phyloP scores from a whole-genome alignment of 2,888 invertebrate species.

The Clusia tigrina region DNA sequence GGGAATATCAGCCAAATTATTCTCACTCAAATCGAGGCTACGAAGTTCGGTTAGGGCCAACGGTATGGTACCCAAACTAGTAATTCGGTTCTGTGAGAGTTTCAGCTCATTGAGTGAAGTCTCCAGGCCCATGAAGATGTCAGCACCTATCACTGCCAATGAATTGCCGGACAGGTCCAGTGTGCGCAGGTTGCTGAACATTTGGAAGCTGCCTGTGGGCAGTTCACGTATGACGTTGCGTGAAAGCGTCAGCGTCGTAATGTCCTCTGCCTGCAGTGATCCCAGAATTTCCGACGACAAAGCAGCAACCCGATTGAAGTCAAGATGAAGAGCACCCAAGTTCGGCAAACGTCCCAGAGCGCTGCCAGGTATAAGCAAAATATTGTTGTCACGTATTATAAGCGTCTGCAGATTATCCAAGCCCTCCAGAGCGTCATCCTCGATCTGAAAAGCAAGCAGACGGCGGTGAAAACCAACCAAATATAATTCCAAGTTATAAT shows the following conservation, averaged over 20 bases:
- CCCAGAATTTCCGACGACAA: conserved; percentile 80
- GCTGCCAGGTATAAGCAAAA: conserved; percentile 83
- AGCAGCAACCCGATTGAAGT: conserved; percentile 88
- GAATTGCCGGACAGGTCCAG: conserved; percentile 85
- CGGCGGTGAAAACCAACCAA: too few relatives aligned
- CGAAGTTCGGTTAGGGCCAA: conserved; percentile 72
- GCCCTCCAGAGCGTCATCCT: conserved; percentile 88
- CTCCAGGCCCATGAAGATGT: conserved; percentile 81
- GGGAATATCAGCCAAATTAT: conserved; percentile 77
- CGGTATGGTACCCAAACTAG: conserved; percentile 72
- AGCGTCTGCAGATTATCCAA: conserved; percentile 78
- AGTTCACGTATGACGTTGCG: conserved; percentile 88
- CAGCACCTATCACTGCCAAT: conserved; percentile 73
- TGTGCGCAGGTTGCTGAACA: conserved; percentile 74
- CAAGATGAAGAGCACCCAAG: conserved; percentile 77
- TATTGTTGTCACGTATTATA: conserved; percentile 86
- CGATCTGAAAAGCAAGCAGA: conserved; percentile 69
- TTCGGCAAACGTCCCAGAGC: conserved; percentile 82
- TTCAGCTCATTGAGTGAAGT: conserved; percentile 75
- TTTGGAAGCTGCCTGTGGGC: conserved; percentile 80
- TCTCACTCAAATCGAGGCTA: conserved; percentile 80
- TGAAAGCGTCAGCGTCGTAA: conserved; percentile 77
- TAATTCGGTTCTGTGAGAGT: conserved; percentile 77
- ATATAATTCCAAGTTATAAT: conserved; percentile 7
- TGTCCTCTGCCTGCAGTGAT: conserved; percentile 74